Evolutionary conservation across 2,888 invertebrate species (phyloP), one percentile per base, ranked within the genome.

Genomic region (Nysson spinosus): DNA sequence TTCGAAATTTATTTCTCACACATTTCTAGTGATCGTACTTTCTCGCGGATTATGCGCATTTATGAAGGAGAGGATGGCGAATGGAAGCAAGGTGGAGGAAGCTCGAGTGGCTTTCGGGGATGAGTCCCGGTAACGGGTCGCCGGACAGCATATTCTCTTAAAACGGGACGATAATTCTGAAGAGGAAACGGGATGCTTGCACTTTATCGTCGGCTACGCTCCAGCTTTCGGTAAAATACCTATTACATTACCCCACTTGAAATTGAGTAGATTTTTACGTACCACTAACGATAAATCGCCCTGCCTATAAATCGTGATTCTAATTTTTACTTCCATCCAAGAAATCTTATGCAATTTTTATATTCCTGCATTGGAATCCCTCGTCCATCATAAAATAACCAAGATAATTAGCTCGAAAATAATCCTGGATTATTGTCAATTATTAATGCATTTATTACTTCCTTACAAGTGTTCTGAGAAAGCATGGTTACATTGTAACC

Each of bases 41-140:
- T 50, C 42, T 28, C 55, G 40, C 50, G 57, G 52, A 69, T 69
- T 67, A 66, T 73, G 56, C 60, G 57, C 69, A 56, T 64, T 67
- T 56, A 55, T 61, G 62, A 64, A 43, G 55, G 34, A 32, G 12
- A 30, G 12, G 30, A 14, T 16, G 46, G 34, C 26, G 11, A 24
- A 26, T 19, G 14, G 50, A 19, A 37, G 26, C 20, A n/a, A n/a
- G 17, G 14, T 19, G 16, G 46, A 35, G 11, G 39, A 35, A n/a
- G 49, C 4, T 49, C 60, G 57, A 56, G 54, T 55, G 62, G 61
- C 47, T 68, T 68, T 52, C 32, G 24, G 46, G 49, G 28, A 17
- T 51, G 47, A 46, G 60, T 35, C 35, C 19, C 35, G 30, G 42
- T 49, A 56, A 65, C 44, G 47, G 47, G 42, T 58, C 55, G 30